Percentiles rank a stretch among this genome's conserved stretches.
Evolutionary conservation across 2,113 vertebrate species (phyloP).

Genomic region (Lycocorax pyrrhopterus): DNA sequence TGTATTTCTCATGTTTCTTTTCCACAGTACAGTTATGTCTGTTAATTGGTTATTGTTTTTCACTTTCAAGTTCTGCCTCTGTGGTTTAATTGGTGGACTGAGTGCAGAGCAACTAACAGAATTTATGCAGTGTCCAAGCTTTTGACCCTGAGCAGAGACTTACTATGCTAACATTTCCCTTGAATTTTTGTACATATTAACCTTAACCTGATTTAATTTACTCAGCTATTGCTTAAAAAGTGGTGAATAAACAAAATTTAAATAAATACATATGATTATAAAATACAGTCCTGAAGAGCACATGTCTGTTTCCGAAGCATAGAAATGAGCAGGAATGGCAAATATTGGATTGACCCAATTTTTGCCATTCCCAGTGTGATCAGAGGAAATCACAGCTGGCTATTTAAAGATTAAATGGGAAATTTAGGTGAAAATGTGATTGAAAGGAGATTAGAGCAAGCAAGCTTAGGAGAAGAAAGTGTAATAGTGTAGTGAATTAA

Average conservation of each 20-base stretch:
- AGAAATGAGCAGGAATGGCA: not conserved
- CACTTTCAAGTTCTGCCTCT: slow-evolving; percentile 1
- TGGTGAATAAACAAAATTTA: not conserved
- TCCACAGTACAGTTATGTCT: slow-evolving; percentile 1
- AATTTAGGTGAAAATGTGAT: not conserved
- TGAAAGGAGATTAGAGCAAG: not conserved
- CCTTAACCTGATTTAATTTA: not conserved
- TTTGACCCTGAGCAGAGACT: not conserved
- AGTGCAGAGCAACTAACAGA: not conserved
- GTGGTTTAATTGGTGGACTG: slow-evolving; percentile 21
- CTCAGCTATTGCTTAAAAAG: not conserved
- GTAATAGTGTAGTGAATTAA: not conserved
- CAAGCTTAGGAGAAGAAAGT: not conserved
- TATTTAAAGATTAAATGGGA: not conserved
- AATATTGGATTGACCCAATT: not conserved
- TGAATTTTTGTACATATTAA: not conserved
- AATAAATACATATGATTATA: not conserved
- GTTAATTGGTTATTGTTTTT: slow-evolving; percentile 45
- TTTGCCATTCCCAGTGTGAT: not conserved
- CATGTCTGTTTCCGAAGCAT: not conserved
- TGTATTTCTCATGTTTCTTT: not conserved
- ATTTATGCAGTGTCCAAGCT: not conserved
- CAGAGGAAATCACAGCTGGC: not conserved
- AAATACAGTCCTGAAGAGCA: not conserved
- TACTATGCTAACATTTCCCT: not conserved